Evolutionary conservation across 2,888 invertebrate species (phyloP).

Genomic region (Horisme vitalbata): DNA sequence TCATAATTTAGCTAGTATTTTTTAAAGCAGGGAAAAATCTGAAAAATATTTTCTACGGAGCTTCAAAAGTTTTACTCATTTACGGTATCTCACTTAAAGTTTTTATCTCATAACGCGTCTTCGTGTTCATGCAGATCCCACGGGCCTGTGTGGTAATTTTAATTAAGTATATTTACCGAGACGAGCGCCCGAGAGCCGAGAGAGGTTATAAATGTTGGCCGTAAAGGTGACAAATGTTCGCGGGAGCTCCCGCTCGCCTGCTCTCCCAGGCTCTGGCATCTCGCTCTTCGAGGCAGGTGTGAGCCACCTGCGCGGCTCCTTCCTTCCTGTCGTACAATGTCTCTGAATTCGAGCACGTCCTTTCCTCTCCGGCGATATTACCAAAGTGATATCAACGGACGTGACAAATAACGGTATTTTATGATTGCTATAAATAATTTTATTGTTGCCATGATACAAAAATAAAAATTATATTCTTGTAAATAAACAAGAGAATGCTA

Average conservation of each 20-base stretch:
- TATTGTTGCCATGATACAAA: conserved; percentile 32
- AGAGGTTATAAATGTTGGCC: conserved; percentile 66
- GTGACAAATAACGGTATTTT: conserved; percentile 38
- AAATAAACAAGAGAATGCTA: conserved; percentile 13
- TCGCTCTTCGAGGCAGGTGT: conserved; percentile 53
- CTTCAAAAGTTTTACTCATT: conserved; percentile 29
- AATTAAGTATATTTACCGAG: conserved; percentile 76
- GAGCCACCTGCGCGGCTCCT: conserved; percentile 59
- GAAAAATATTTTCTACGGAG: conserved; percentile 1
- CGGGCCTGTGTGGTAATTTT: conserved; percentile 72
- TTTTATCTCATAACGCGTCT: conserved; percentile 58
- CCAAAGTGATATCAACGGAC: conserved; percentile 37
- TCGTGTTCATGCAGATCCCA: conserved; percentile 55
- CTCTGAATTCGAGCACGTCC: conserved; percentile 45
- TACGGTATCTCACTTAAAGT: conserved; percentile 47
- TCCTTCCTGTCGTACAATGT: conserved; percentile 58
- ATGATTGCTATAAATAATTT: conserved; percentile 32
- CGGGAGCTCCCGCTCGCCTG: conserved; percentile 33
- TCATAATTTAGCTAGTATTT: too few relatives aligned
- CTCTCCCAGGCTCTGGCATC: conserved; percentile 33
- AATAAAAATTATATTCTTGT: conserved; percentile 18
- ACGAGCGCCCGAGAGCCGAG: conserved; percentile 54
- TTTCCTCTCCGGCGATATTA: conserved; percentile 39
- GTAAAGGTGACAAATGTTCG: conserved; percentile 72
- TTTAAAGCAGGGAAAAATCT: background rate